Evolutionary conservation across 1,140 invertebrate genomes (phyloP).

Genomic region (Anastatus disparis): DNA sequence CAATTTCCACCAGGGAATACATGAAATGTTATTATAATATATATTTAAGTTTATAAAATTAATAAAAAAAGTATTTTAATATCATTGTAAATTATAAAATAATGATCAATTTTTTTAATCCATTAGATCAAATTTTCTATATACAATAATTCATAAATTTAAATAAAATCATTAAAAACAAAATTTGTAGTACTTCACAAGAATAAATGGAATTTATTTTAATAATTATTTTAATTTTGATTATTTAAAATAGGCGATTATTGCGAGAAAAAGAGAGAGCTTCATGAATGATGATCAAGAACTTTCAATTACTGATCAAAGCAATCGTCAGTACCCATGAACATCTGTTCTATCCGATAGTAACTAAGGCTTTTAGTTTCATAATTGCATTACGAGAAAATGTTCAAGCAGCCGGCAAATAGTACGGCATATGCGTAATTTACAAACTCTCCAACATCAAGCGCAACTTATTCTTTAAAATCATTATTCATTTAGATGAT

Average conservation of each 20-base stretch:
- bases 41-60: no score
- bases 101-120: no score
- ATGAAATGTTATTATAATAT: no score
- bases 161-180: no score
- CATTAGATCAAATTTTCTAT: no score
- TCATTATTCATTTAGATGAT: neutral
- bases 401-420: constrained; percentile 42
- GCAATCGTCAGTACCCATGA: constrained; percentile 29
- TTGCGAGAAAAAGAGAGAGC: neutral
- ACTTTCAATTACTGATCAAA: constrained; percentile 38
- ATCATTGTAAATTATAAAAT: no score
- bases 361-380: constrained; percentile 23
- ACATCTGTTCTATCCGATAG: constrained; percentile 32
- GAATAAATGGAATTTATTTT: neutral
- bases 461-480: constrained; percentile 1
- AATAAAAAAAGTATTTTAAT: no score
- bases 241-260: constrained; percentile 22
- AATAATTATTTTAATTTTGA: neutral
- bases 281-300: constrained; percentile 22
- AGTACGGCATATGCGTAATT: constrained; percentile 39
- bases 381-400: constrained; percentile 40
- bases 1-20: no score
- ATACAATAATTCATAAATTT: no score
- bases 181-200: no score
- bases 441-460: constrained; percentile 6